Conservation (phyloP, 2,113 vertebrate genomes). For the Phocoena phocoena region DNA sequence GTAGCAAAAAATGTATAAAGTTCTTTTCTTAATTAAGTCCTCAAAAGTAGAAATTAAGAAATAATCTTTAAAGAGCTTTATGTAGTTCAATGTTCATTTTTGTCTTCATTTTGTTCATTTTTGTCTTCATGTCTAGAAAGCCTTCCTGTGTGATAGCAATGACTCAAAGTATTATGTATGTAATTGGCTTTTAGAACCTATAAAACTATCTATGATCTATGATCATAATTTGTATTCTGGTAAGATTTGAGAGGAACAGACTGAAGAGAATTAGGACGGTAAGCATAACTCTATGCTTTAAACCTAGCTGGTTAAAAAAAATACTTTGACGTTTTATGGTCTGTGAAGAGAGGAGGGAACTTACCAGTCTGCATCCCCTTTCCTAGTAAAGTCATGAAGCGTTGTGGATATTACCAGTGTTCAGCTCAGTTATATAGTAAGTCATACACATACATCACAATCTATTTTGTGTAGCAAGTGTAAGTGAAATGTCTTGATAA, state of each 20-base stretch:
- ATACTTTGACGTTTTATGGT: not conserved
- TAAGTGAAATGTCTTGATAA: not conserved
- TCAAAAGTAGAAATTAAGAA: slow-evolving; percentile 41
- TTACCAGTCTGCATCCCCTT: not conserved
- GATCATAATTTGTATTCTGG: not conserved
- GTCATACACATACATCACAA: not conserved
- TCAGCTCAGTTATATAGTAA: not conserved
- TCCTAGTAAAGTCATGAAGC: not conserved
- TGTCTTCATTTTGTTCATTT: not conserved
- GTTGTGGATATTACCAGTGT: not conserved
- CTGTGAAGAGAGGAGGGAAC: not conserved
- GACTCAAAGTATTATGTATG: not conserved
- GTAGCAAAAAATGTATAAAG: slow-evolving; percentile 31
- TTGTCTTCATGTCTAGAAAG: not conserved
- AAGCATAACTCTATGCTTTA: not conserved
- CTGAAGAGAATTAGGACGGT: not conserved
- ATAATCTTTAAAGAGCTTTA: not conserved
- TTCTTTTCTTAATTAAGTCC: not conserved
- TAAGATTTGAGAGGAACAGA: not conserved
- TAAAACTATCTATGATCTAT: not conserved
- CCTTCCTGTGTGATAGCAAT: not conserved
- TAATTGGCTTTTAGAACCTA: not conserved
- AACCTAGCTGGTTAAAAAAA: not conserved
- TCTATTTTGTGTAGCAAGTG: not conserved
- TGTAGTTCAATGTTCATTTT: not conserved